Percentiles rank a stretch among this genome's conserved stretches.
phyloP scores from a whole-genome alignment of 2,888 invertebrate genomes.

The Nomada hirtipes region DNA sequence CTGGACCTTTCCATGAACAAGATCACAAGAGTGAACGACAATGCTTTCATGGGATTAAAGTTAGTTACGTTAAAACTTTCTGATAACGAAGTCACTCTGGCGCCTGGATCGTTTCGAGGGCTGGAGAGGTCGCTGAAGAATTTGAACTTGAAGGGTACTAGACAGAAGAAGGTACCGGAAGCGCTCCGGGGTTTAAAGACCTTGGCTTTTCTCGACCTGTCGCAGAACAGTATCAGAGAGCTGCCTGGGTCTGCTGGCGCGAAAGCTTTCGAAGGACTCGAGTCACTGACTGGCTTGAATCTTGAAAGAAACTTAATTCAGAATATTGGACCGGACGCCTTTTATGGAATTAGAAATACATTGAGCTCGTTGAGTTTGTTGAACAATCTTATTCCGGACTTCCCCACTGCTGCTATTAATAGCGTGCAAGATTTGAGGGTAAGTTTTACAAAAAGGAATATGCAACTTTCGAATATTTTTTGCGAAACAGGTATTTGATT shows the following conservation, averaged over 20 bases:
- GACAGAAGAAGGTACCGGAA: slow-evolving; percentile 92
- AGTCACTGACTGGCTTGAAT: slow-evolving; percentile 94
- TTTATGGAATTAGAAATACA: slow-evolving; percentile 91
- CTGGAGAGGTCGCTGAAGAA: slow-evolving; percentile 93
- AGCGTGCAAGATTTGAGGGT: slow-evolving; percentile 91
- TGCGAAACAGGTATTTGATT: too few relatives aligned
- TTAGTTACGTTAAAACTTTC: slow-evolving; percentile 93
- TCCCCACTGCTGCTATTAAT: slow-evolving; percentile 92
- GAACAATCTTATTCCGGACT: slow-evolving; percentile 95
- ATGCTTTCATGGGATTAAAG: slow-evolving; percentile 91
- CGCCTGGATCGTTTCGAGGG: slow-evolving; percentile 90
- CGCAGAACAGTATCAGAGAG: slow-evolving; percentile 94
- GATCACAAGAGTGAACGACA: slow-evolving; percentile 89
- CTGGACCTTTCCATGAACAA: slow-evolving; percentile 94
- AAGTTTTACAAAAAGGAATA: slow-evolving; percentile 30
- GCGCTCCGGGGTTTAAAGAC: slow-evolving; percentile 91
- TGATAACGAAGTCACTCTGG: slow-evolving; percentile 93
- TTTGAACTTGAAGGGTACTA: slow-evolving; percentile 94
- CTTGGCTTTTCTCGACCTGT: slow-evolving; percentile 94
- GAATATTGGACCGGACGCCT: slow-evolving; percentile 90
- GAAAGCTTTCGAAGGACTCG: slow-evolving; percentile 90
- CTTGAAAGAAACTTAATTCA: slow-evolving; percentile 95
- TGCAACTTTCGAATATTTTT: too few relatives aligned
- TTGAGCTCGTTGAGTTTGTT: slow-evolving; percentile 94
- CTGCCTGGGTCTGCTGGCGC: slow-evolving; percentile 90